Conservation (phyloP, 2,888 invertebrate species). For the Drosophila borealis region DNA sequence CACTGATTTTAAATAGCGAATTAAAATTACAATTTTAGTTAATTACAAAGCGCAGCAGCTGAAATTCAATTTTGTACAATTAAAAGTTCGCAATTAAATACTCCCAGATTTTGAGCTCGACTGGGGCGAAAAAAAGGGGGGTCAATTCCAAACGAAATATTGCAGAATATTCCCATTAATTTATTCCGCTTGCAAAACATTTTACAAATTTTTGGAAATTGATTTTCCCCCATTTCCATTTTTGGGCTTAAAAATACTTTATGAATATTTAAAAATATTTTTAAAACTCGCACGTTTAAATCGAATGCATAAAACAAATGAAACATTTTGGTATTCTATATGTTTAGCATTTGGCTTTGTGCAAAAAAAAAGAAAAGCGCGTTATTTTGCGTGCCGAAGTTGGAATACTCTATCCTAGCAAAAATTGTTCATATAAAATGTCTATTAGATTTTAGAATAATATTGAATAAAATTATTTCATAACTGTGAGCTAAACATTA, state of each 20-base stretch:
- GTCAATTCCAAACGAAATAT: no score
- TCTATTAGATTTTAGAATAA: no score
- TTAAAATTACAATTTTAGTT: constrained; percentile 12
- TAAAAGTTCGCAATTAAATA: background rate
- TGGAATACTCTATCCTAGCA: background rate
- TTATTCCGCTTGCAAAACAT: background rate
- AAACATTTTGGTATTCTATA: background rate
- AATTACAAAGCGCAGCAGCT: constrained; percentile 19
- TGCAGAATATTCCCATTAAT: background rate
- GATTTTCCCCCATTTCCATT: background rate
- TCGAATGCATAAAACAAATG: background rate
- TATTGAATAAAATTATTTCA: background rate
- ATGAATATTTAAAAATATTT: constrained; percentile 5
- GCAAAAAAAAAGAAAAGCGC: background rate
- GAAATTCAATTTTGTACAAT: constrained; percentile 3
- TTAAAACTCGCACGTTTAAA: background rate
- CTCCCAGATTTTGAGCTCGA: no score
- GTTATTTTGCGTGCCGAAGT: background rate
- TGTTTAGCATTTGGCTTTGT: background rate
- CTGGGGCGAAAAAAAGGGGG: no score
- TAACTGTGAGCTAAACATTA: background rate
- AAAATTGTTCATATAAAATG: background rate
- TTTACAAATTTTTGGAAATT: background rate
- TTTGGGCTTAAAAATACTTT: background rate
- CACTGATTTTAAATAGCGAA: constrained; percentile 20